Conservation (phyloP, 1,140 invertebrate genomes). For the Diabrotica virgifera region DNA sequence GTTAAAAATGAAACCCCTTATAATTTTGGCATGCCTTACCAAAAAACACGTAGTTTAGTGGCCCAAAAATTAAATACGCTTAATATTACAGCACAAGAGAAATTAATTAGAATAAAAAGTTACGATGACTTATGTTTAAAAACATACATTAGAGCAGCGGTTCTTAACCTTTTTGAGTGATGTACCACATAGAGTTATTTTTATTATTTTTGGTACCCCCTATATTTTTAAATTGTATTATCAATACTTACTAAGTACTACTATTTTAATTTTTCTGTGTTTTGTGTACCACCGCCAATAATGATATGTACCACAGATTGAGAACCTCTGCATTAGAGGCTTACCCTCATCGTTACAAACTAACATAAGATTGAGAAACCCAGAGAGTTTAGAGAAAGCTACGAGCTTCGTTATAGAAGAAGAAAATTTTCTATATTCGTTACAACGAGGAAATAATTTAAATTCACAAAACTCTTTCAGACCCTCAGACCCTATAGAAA, state of each 20-base stretch:
- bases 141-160: too few relatives aligned
- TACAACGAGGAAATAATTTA: not conserved
- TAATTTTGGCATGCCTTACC: constrained; percentile 29
- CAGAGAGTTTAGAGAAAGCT: constrained; percentile 23
- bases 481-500: too few relatives aligned
- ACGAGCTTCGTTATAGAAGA: constrained; percentile 19
- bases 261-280: too few relatives aligned
- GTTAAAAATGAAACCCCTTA: constrained; percentile 26
- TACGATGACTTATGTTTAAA: constrained; percentile 25
- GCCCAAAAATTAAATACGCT: constrained; percentile 27
- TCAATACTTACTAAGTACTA: too few relatives aligned
- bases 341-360: constrained; percentile 21
- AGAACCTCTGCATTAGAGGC: too few relatives aligned
- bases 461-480: too few relatives aligned
- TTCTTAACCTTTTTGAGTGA: too few relatives aligned
- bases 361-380: constrained; percentile 20
- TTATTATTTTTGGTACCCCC: too few relatives aligned
- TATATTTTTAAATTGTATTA: too few relatives aligned
- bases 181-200: too few relatives aligned
- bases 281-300: too few relatives aligned
- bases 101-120: constrained; percentile 21
- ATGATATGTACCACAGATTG: too few relatives aligned
- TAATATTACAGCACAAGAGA: constrained; percentile 2
- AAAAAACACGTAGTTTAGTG: constrained; percentile 27
- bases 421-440: constrained; percentile 28